A percentile compares a stretch with the other conserved stretches of the same genome.
Conservation (phyloP, 2,113 vertebrate species). For the Ceyx cyanopectus region DNA sequence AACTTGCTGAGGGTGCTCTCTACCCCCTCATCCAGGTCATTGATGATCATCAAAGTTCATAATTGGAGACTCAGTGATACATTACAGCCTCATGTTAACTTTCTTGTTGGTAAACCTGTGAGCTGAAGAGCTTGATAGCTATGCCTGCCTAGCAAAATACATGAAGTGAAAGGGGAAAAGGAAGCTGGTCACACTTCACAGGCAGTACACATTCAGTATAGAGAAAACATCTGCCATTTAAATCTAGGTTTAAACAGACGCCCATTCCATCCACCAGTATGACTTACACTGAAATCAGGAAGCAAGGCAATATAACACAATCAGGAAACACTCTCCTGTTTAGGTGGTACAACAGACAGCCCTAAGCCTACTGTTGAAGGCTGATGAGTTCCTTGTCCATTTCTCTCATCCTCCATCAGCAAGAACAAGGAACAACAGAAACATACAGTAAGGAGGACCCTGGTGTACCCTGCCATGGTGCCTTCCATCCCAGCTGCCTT, state of each 20-base stretch:
- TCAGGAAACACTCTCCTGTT: neutral
- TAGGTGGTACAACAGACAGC: neutral
- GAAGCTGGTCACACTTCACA: neutral
- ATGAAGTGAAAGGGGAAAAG: neutral
- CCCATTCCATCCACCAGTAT: neutral
- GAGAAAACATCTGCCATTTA: neutral
- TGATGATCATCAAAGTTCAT: too few species aligned
- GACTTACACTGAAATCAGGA: neutral
- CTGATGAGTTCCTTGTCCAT: neutral
- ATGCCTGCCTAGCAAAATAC: accelerated
- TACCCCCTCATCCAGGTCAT: too few species aligned
- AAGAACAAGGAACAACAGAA: neutral
- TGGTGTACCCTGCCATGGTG: neutral
- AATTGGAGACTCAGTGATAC: neutral
- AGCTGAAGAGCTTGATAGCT: neutral
- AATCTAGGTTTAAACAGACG: neutral
- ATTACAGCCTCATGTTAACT: neutral
- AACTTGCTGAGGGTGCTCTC: too few species aligned
- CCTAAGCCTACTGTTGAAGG: neutral
- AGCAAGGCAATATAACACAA: accelerated
- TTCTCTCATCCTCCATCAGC: neutral
- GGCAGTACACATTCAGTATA: neutral
- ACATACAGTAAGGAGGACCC: neutral
- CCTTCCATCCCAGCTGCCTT: neutral
- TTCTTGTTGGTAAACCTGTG: neutral